A percentile compares a stretch with the other conserved stretches of the same genome.
Evolutionary conservation across 2,113 vertebrate genomes (phyloP).

Genomic region (Triplophysa dalaica): DNA sequence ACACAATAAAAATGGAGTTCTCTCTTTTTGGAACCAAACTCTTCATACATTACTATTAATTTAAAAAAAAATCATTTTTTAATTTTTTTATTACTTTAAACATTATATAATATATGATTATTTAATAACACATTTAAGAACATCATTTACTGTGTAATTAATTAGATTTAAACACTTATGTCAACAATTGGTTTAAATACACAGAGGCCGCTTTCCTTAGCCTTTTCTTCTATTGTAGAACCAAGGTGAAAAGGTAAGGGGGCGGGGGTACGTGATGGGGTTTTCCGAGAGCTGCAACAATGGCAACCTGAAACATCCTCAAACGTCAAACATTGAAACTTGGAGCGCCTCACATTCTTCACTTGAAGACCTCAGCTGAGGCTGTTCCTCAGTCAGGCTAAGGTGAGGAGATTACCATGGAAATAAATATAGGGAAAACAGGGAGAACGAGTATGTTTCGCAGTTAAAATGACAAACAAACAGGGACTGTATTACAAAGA

Average conservation of each 20-base stretch:
- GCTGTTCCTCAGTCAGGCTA: neutral
- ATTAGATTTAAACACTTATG: too few relatives aligned
- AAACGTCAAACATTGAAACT: neutral
- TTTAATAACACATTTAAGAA: too few relatives aligned
- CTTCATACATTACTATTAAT: too few relatives aligned
- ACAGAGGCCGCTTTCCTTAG: neutral
- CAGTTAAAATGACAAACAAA: neutral
- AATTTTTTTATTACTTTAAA: too few relatives aligned
- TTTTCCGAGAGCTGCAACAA: constrained; percentile 17
- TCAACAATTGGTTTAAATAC: neutral
- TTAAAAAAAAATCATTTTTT: too few relatives aligned
- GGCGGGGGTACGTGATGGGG: neutral
- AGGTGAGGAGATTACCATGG: neutral
- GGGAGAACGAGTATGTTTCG: too few relatives aligned
- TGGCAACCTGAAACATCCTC: constrained; percentile 23
- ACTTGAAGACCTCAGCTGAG: neutral
- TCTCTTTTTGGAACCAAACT: too few relatives aligned
- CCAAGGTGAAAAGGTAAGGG: neutral
- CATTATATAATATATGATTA: too few relatives aligned
- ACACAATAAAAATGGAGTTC: too few relatives aligned
- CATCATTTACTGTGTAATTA: too few relatives aligned
- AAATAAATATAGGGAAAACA: too few relatives aligned
- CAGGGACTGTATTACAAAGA: neutral
- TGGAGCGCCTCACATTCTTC: neutral
- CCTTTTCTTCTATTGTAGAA: constrained; percentile 18